Percentiles rank a stretch among this genome's conserved stretches.
phyloP scores from a whole-genome alignment of 2,797 vertebrate genomes.

The Sebastiscus albofasciatus region DNA sequence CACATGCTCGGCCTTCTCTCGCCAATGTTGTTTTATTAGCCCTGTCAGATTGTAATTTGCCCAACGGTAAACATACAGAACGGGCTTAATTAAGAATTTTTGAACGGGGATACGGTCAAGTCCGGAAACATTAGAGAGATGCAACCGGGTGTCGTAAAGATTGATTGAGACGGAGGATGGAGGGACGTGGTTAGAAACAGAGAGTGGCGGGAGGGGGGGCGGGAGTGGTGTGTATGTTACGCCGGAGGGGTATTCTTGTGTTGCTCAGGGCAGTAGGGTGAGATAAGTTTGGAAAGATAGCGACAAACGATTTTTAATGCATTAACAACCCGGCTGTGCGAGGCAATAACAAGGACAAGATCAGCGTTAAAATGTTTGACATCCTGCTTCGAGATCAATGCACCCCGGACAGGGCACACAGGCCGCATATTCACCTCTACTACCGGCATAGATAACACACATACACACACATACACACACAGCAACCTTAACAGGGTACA shows the following conservation, averaged over 20 bases:
- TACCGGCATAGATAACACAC: slow-evolving; percentile 72
- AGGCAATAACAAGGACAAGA: slow-evolving; percentile 85
- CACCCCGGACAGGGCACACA: slow-evolving; percentile 73
- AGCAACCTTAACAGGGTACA: slow-evolving; percentile 45
- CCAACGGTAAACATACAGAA: slow-evolving; percentile 99
- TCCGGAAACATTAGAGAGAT: slow-evolving; percentile 97
- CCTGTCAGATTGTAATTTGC: slow-evolving; percentile 98
- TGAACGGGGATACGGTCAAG: slow-evolving; percentile 94
- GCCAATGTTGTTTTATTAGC: slow-evolving; percentile 85
- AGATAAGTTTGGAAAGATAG: slow-evolving; percentile 88
- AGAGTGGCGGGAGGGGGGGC: slow-evolving; percentile 61
- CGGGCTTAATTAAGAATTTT: slow-evolving; percentile 99
- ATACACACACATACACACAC: slow-evolving; percentile 31
- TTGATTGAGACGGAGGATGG: slow-evolving; percentile 91
- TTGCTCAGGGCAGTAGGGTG: slow-evolving; percentile 84
- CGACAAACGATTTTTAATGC: slow-evolving; percentile 92
- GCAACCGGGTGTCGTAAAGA: slow-evolving; percentile 96
- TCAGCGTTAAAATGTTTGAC: slow-evolving; percentile 88
- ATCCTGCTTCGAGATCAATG: slow-evolving; percentile 87
- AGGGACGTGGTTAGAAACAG: slow-evolving; percentile 76
- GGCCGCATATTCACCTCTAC: slow-evolving; percentile 64
- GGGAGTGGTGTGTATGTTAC: slow-evolving; percentile 70
- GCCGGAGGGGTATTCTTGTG: slow-evolving; percentile 84
- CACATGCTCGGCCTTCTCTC: slow-evolving; percentile 70
- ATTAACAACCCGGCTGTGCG: slow-evolving; percentile 87